Base-by-base conservation (phyloP, 2,888 invertebrate genomes). In the Drosophila parthenogenetica region DNA sequence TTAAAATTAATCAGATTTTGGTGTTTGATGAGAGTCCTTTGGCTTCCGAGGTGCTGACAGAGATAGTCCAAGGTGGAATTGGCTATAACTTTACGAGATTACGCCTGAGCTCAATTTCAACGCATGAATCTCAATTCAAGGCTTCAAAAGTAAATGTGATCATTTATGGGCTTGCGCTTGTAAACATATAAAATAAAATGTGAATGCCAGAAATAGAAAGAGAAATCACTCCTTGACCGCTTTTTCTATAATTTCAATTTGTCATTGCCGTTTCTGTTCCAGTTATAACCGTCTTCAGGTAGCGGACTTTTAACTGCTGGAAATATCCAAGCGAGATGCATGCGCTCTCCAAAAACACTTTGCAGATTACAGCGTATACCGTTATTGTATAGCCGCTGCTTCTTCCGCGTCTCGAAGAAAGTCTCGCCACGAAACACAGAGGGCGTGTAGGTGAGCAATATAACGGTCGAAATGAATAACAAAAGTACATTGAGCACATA, bases 311-410 rank as follows among this genome's bases (percentile, higher is more conserved):
- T 79, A 35, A 97, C 92, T 87, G 96, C 95, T 8, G 98, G 98
- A 66, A 94, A 95, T 50, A 98, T 82, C 96, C 96, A 97, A 17
- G 95, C 94, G 43, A 96, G 90, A 85, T 95, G 94, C 97, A 98
- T 98, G 58, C 93, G 94, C 16, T 93, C 90, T 3, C 98, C 98
- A 90, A 98, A 94, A 2, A 96, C 95, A 82, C 95, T 94, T 66
- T 93, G 93, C 13, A 98, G 70, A 93, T 98, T 98, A 58, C 93
- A 89, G 78, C 93, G 94, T 93, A 94, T 94, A 3, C 97, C 97
- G 59, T 94, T 92, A 92, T 97, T 93, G 91, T 97, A 97, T 42
- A 72, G 58, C 32, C 7, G 8, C 92, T 93, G 58, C 65, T 92
- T 93, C 73, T 94, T 93, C 67, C 95, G 5, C 22, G 22, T 94